Evolutionary conservation across 2,888 invertebrate genomes (phyloP).

Genomic region (Orchesellides sinensis): DNA sequence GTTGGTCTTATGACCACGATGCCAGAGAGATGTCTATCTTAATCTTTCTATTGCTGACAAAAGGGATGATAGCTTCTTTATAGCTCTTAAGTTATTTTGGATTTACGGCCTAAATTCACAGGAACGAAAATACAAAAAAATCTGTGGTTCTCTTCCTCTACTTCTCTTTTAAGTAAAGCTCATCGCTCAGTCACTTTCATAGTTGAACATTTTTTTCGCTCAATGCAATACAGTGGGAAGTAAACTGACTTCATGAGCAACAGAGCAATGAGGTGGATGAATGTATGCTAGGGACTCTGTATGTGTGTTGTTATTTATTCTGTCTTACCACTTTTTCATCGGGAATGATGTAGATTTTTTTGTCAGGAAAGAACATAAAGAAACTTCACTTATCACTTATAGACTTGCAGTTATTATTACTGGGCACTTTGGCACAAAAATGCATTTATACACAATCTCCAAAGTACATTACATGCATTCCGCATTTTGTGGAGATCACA

Average conservation of each 20-base stretch:
- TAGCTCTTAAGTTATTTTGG: slow-evolving; percentile 38
- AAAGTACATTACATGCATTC: slow-evolving; percentile 7
- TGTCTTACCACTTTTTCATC: slow-evolving; percentile 8
- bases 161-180: slow-evolving; percentile 28
- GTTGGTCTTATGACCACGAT: slow-evolving; percentile 41
- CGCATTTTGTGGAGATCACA: slow-evolving; percentile 31
- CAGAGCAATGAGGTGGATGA: slow-evolving; percentile 28
- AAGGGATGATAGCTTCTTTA: slow-evolving; percentile 56
- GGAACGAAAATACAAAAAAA: slow-evolving; percentile 24
- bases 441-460: slow-evolving; percentile 22
- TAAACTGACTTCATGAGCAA: background rate
- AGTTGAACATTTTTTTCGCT: background rate
- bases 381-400: slow-evolving; percentile 17
- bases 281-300: background rate
- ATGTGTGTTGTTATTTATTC: background rate
- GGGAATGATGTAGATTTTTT: slow-evolving; percentile 32
- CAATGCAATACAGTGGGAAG: background rate
- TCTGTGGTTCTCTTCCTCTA: slow-evolving; percentile 17
- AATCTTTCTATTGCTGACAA: slow-evolving; percentile 57
- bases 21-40: slow-evolving; percentile 60
- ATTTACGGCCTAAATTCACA: slow-evolving; percentile 52
- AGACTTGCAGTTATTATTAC: slow-evolving; percentile 25
- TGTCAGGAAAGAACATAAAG: slow-evolving; percentile 36
- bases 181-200: slow-evolving; percentile 49
- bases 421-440: slow-evolving; percentile 60